phyloP scores from a whole-genome alignment of 2,797 vertebrate genomes.

The Sternotherus odoratus region DNA sequence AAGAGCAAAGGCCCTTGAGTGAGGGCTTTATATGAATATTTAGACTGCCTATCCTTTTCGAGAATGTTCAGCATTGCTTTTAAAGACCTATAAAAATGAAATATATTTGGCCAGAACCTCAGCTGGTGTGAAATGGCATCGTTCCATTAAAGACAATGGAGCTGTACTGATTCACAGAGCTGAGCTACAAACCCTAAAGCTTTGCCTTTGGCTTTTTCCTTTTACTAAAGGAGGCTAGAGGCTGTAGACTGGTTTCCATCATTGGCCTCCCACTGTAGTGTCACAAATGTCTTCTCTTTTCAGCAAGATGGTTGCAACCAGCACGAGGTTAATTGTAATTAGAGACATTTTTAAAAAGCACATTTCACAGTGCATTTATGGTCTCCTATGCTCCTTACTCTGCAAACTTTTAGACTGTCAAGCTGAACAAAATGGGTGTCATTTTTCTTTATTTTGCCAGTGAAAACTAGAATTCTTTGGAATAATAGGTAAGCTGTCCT shows the following conservation, averaged over 20 bases:
- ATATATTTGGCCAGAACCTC: background rate
- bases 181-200: background rate
- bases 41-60: accelerated
- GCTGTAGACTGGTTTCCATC: background rate
- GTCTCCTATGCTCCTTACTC: conserved; percentile 2
- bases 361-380: conserved; percentile 22
- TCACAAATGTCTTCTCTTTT: background rate
- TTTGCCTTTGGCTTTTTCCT: background rate
- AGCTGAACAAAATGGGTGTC: conserved; percentile 39
- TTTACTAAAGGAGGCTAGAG: background rate
- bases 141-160: background rate
- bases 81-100: background rate
- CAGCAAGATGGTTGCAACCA: background rate
- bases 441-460: conserved; percentile 76
- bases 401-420: conserved; percentile 15
- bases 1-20: background rate
- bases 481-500: conserved; percentile 81
- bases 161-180: background rate
- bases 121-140: background rate
- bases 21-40: background rate
- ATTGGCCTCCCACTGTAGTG: background rate
- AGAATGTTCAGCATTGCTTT: background rate
- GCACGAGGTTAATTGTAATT: background rate
- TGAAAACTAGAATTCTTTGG: conserved; percentile 72
- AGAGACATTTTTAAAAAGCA: background rate